Evolutionary conservation across 2,888 invertebrate species (phyloP).

Genomic region (Chesias legatella): DNA sequence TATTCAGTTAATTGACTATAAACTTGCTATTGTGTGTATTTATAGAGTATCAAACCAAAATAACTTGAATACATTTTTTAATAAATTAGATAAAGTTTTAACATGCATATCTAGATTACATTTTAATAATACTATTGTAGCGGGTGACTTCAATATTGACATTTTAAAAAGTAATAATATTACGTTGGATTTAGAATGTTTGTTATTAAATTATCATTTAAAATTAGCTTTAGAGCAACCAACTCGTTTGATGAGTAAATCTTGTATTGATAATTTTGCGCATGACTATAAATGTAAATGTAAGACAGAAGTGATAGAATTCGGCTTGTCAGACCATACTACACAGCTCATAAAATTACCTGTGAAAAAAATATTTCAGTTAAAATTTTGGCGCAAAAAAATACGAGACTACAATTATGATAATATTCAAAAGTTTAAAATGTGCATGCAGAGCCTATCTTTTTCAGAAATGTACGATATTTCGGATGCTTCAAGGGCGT

Average conservation of each 20-base stretch:
- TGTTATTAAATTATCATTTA: constrained; percentile 1
- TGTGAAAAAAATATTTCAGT: too few relatives aligned
- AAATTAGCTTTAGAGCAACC: constrained; percentile 1
- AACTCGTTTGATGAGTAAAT: not conserved
- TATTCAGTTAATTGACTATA: constrained; percentile 1
- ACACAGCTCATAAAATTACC: not conserved
- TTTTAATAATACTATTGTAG: not conserved
- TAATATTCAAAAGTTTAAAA: too few relatives aligned
- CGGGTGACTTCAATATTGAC: constrained; percentile 4
- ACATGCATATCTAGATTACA: not conserved
- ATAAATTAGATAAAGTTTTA: not conserved
- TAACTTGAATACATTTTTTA: constrained; percentile 6
- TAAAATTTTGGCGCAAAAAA: too few relatives aligned
- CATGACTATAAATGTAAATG: constrained; percentile 2
- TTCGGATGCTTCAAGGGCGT: too few relatives aligned
- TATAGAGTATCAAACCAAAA: not conserved
- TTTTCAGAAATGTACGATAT: too few relatives aligned
- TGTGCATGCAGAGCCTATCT: too few relatives aligned
- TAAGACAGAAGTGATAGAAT: not conserved
- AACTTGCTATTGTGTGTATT: constrained; percentile 3
- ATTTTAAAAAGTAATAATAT: constrained; percentile 3
- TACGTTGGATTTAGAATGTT: constrained; percentile 2
- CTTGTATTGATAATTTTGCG: constrained; percentile 3
- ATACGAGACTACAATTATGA: too few relatives aligned
- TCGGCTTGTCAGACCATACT: not conserved